Percentiles rank a stretch among this genome's conserved stretches.
Evolutionary conservation across 2,888 invertebrate genomes (phyloP).

Genomic region (Drosophila kanekoi): DNA sequence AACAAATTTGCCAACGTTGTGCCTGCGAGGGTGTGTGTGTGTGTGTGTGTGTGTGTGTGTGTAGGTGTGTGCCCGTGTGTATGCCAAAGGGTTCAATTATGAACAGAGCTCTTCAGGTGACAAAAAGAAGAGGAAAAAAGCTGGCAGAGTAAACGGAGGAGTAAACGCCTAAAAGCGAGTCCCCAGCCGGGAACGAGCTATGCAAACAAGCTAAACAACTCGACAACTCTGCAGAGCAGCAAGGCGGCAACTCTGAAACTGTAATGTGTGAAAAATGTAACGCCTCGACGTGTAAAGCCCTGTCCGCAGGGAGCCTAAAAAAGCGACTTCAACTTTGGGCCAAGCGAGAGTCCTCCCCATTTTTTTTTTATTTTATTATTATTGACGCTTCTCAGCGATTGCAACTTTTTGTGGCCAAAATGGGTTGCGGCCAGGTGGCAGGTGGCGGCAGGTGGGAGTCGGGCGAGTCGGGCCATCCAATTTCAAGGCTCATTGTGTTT

Average conservation of each 20-base stretch:
- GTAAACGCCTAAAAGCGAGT: constrained; percentile 50
- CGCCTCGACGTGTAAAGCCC: constrained; percentile 31
- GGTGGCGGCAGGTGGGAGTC: not conserved
- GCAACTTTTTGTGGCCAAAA: constrained; percentile 46
- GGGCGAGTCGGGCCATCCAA: constrained; percentile 33
- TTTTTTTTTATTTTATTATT: constrained; percentile 24
- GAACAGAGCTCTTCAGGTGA: constrained; percentile 49
- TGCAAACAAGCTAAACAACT: constrained; percentile 36
- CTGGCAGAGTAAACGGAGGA: not conserved
- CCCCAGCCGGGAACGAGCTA: constrained; percentile 22
- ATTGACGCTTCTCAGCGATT: constrained; percentile 54
- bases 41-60: constrained; percentile 32
- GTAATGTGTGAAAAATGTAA: constrained; percentile 36
- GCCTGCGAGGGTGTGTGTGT: constrained; percentile 23
- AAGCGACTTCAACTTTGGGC: constrained; percentile 47
- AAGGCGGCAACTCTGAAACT: constrained; percentile 11
- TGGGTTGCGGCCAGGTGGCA: constrained; percentile 41
- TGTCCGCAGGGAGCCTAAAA: constrained; percentile 33
- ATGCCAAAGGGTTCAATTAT: constrained; percentile 74
- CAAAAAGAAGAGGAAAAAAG: constrained; percentile 10
- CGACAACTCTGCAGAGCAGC: constrained; percentile 11
- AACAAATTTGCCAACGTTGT: constrained; percentile 57
- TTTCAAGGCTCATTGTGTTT: constrained; percentile 75
- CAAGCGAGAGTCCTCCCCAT: constrained; percentile 5
- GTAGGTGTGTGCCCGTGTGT: constrained; percentile 35